phyloP scores from a whole-genome alignment of 2,113 vertebrate genomes.

The Pycnonotus jocosus region DNA sequence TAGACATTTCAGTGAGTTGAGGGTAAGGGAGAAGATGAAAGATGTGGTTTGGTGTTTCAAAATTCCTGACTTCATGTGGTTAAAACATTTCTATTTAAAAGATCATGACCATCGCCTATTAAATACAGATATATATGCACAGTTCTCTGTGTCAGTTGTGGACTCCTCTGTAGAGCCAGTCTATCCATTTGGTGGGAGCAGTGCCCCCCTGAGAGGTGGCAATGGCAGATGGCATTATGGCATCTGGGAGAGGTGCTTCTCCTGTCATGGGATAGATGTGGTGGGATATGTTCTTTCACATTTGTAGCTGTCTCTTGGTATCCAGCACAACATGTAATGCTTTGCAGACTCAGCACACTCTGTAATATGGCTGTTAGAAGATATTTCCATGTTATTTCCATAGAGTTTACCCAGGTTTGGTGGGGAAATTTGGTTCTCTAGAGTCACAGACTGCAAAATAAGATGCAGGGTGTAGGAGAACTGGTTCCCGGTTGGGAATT shows the following conservation, averaged over 20 bases:
- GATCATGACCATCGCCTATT: background rate
- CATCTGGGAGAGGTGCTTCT: background rate
- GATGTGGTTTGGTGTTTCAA: background rate
- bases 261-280: background rate
- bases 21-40: background rate
- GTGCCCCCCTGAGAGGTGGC: background rate
- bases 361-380: background rate
- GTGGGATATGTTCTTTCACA: background rate
- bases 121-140: background rate
- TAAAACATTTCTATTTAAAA: background rate
- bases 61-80: background rate
- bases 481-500: background rate
- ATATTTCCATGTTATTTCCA: background rate
- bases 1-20: background rate
- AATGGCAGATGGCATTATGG: background rate
- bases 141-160: background rate
- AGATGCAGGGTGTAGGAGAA: background rate
- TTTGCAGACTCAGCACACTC: background rate
- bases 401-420: background rate
- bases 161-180: background rate
- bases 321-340: background rate
- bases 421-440: background rate
- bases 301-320: background rate
- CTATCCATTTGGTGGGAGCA: background rate
- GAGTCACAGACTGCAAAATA: background rate